A percentile compares a stretch with the other conserved stretches of the same genome.
Conservation (phyloP, 2,113 vertebrate species). For the Ammodytes dubius region DNA sequence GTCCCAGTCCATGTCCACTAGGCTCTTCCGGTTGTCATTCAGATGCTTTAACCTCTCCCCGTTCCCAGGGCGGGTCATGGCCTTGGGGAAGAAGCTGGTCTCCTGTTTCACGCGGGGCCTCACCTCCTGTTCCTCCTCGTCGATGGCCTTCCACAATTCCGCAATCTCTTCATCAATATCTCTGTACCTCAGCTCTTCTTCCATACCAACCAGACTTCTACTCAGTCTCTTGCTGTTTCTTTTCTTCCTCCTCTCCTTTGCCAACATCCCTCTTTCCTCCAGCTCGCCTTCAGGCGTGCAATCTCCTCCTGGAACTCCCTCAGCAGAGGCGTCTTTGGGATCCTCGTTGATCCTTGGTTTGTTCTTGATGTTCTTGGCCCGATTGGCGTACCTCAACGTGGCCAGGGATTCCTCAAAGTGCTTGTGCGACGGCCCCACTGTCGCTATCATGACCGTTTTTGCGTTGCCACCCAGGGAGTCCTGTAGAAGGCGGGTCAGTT, state of each 20-base stretch:
- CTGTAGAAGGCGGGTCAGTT: slow-evolving; percentile 95
- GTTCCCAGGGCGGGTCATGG: slow-evolving; percentile 84
- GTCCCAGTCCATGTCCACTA: slow-evolving; percentile 91
- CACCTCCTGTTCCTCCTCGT: slow-evolving; percentile 72
- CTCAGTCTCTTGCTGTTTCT: slow-evolving; percentile 87
- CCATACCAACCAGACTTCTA: slow-evolving; percentile 71
- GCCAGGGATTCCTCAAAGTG: slow-evolving; percentile 93
- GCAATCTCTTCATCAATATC: slow-evolving; percentile 54
- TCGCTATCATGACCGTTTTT: slow-evolving; percentile 97
- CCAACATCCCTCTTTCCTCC: slow-evolving; percentile 91
- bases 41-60: slow-evolving; percentile 90
- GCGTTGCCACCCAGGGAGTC: slow-evolving; percentile 96
- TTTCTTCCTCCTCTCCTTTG: slow-evolving; percentile 89
- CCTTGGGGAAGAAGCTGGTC: slow-evolving; percentile 17
- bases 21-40: slow-evolving; percentile 90
- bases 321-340: slow-evolving; percentile 95
- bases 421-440: slow-evolving; percentile 91
- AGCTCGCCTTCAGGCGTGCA: slow-evolving; percentile 93
- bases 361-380: slow-evolving; percentile 98
- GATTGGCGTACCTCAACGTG: slow-evolving; percentile 94
- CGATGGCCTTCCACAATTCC: slow-evolving; percentile 80
- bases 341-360: slow-evolving; percentile 96
- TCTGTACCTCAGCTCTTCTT: slow-evolving; percentile 68
- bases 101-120: slow-evolving; percentile 87
- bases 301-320: slow-evolving; percentile 98